These are phyloP conservation scores for Numenius arquata DNA, from an alignment of 2,113 vertebrate species.

Conservation along the genomic window DNA sequence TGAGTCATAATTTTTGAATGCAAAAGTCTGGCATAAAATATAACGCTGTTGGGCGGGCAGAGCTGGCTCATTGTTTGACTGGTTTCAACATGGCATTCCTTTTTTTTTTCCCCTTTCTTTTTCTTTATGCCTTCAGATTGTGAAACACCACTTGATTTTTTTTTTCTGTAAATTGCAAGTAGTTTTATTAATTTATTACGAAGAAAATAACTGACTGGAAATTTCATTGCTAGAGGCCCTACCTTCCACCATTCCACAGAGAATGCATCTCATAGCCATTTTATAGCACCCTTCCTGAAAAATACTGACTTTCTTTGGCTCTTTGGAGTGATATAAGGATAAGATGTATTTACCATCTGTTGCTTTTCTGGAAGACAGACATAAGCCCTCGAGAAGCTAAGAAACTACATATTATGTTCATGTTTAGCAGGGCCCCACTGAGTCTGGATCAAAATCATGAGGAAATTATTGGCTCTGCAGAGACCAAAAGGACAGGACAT, in stretches of 20 bases:
- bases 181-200: background rate
- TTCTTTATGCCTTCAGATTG: background rate
- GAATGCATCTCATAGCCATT: background rate
- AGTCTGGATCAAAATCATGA: background rate
- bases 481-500: background rate
- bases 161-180: background rate
- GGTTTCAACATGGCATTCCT: background rate
- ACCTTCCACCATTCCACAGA: background rate
- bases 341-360: background rate
- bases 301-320: background rate
- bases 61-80: background rate
- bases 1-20: slow-evolving; percentile 39
- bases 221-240: background rate
- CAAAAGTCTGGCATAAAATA: background rate
- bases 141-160: background rate
- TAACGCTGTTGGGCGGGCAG: background rate
- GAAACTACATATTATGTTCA: background rate
- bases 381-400: background rate
- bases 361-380: background rate
- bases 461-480: background rate
- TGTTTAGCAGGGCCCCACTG: background rate
- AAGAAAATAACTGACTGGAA: background rate
- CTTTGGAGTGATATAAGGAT: background rate
- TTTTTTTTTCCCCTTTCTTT: background rate
- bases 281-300: background rate